phyloP scores from a whole-genome alignment of 2,888 invertebrate genomes.

The Cotesia congregata region DNA sequence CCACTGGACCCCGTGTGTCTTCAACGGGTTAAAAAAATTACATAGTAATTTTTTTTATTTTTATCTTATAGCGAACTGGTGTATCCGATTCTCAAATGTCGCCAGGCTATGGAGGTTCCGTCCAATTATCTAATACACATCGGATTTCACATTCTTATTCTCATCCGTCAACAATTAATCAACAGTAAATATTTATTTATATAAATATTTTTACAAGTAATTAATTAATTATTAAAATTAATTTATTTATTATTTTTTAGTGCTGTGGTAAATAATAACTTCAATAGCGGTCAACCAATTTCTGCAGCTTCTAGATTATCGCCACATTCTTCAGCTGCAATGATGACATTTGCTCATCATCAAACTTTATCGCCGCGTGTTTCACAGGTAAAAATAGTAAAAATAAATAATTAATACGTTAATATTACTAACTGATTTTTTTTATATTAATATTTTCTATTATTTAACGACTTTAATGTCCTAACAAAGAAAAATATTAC shows the following conservation, averaged over 20 bases:
- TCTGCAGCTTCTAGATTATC: constrained; percentile 73
- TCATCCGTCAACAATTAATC: constrained; percentile 67
- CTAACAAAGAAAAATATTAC: too few relatives aligned
- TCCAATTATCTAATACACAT: constrained; percentile 69
- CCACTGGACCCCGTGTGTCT: too few relatives aligned
- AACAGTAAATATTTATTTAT: constrained; percentile 60
- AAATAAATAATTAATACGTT: too few relatives aligned
- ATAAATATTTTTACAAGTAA: constrained; percentile 21
- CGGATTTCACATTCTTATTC: constrained; percentile 68
- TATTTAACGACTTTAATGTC: too few relatives aligned
- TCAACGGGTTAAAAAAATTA: too few relatives aligned
- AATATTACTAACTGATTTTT: too few relatives aligned
- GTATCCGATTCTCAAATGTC: constrained; percentile 76
- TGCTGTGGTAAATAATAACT: constrained; percentile 68
- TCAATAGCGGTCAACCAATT: constrained; percentile 68
- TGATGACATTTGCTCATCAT: constrained; percentile 70
- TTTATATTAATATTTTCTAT: too few relatives aligned
- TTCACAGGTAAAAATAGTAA: constrained; percentile 69
- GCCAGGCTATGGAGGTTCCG: constrained; percentile 74
- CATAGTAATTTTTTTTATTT: neutral
- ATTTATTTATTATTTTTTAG: constrained; percentile 48
- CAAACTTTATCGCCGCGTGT: constrained; percentile 75
- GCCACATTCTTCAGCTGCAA: constrained; percentile 72
- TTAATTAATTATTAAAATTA: constrained; percentile 8
- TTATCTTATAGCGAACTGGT: constrained; percentile 69